These are phyloP conservation scores for Microcebus jonahi DNA, from an alignment of 2,113 vertebrate species.

Conservation along the genomic window DNA sequence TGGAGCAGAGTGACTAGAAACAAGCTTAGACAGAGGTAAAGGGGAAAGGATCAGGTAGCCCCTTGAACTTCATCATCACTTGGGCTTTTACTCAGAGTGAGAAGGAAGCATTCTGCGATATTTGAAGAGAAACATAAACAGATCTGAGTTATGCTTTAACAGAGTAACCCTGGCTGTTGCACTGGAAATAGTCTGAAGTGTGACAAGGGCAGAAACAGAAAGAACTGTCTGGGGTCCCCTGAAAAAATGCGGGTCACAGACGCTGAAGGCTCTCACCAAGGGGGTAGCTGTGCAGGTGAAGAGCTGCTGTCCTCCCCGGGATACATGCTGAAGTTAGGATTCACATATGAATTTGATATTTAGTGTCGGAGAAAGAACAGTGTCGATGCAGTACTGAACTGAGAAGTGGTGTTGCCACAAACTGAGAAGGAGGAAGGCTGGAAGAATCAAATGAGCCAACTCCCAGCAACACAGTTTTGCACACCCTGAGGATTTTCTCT, in stretches of 20 bases:
- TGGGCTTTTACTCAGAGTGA: background rate
- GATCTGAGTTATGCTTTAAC: background rate
- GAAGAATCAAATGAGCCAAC: too few species aligned
- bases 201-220: background rate
- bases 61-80: background rate
- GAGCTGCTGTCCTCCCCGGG: too few species aligned
- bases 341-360: background rate
- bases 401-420: background rate
- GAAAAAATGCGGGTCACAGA: background rate
- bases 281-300: background rate
- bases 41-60: background rate
- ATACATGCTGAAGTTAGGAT: background rate
- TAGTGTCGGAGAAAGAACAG: background rate
- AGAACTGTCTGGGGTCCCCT: too few species aligned
- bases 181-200: background rate
- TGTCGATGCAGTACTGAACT: background rate
- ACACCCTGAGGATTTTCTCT: too few species aligned
- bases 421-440: background rate
- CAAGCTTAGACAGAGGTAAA: too few species aligned
- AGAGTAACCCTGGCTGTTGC: background rate
- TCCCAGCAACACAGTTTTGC: too few species aligned
- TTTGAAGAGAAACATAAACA: background rate
- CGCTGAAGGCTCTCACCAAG: background rate
- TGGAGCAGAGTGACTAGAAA: too few species aligned
- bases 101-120: background rate